Base-by-base conservation (phyloP, 2,113 vertebrate genomes). In the Muscicapa adusta region DNA sequence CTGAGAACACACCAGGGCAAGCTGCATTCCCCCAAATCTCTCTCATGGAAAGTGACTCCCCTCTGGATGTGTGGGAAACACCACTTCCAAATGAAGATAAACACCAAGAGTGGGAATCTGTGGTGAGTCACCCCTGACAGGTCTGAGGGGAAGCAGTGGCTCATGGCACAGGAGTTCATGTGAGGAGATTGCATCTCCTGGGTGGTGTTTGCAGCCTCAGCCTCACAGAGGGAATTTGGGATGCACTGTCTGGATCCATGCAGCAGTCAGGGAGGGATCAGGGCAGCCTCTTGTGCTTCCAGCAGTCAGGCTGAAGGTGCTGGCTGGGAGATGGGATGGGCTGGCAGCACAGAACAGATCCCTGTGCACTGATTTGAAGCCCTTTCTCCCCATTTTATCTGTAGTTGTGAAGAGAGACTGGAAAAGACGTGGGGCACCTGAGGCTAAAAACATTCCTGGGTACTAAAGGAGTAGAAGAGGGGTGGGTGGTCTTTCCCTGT, bases 61-160 rank as follows among this genome's bases (percentile, higher is more conserved):
- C 75, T 78, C 72, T 3, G 3, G 82, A 72, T 68, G 61, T 86
- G 88, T 90, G 93, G 75, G 88, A 94, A 88, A 65, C 72, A 19
- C 42, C 0, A 0, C 78, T 93, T 85, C 81, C 82, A 84, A 77
- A 48, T 0, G 36, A 45, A 91, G 82, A 74, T 83, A 74, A 90
- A 92, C 76, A n/a, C 2, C 7, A 33, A 14, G 85, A 92, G 72
- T 81, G 68, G 79, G 93, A 88, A 91, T 85, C 56, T 7, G 2
- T n/a, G 2, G 3, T 96, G 96, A 95, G 56, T 96, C 94, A 96
- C 8, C 65, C 81, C 74, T 89, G 94, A 22, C 56, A 56, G 60
- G 43, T 58, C 51, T 71, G 71, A 43, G 67, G 72, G 1, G 2
- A 85, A 51, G 75, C 67, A 33, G 60, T 63, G 77, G 62, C 88